phyloP scores from a whole-genome alignment of 2,113 vertebrate genomes.

The Antechinus stuartii region DNA sequence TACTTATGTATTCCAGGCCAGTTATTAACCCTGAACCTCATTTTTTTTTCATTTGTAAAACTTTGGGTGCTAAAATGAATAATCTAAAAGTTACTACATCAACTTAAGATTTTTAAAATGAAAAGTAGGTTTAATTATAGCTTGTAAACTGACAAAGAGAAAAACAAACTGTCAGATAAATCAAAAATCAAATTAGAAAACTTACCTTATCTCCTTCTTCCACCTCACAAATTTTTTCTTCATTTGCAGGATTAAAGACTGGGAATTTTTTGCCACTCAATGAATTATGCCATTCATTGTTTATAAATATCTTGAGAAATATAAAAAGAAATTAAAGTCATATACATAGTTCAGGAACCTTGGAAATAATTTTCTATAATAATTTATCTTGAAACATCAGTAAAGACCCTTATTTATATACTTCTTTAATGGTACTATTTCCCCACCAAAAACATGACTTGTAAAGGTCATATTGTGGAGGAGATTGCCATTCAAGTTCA shows the following conservation, averaged over 20 bases:
- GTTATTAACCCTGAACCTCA: not conserved
- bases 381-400: not conserved
- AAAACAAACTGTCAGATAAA: not conserved
- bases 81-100: not conserved
- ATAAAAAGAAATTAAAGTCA: slow-evolving; percentile 39
- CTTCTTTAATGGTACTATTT: not conserved
- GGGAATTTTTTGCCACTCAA: slow-evolving; percentile 90
- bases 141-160: slow-evolving; percentile 4
- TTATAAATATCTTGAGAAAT: slow-evolving; percentile 90
- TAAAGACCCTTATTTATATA: not conserved
- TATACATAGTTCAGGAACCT: not conserved
- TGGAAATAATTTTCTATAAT: not conserved
- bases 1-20: not conserved
- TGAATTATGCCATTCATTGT: slow-evolving; percentile 92
- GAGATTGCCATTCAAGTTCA: not conserved
- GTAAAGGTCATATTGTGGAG: not conserved
- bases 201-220: slow-evolving; percentile 91
- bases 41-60: not conserved
- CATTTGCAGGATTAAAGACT: slow-evolving; percentile 89
- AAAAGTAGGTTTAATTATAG: not conserved
- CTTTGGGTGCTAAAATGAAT: not conserved
- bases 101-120: not conserved
- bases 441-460: not conserved
- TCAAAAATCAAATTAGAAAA: not conserved
- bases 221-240: slow-evolving; percentile 90